Evolutionary conservation across 2,888 invertebrate species (phyloP).

Genomic region (Pammene fasciana): DNA sequence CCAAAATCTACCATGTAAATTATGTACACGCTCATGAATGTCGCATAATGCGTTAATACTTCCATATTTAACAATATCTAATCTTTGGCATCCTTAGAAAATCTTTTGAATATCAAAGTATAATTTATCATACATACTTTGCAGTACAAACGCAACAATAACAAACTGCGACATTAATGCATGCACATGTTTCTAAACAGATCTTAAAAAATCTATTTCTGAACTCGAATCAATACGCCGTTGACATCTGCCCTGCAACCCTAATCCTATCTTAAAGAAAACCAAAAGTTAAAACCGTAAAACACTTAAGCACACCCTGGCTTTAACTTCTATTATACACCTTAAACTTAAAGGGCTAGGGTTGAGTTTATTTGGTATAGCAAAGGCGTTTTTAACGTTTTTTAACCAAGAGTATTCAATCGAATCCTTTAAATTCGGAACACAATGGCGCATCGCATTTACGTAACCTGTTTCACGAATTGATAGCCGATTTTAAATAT

Average conservation of each 20-base stretch:
- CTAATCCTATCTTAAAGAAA: constrained; percentile 70
- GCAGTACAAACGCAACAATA: constrained; percentile 47
- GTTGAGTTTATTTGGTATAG: background rate
- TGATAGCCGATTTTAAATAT: constrained; percentile 78
- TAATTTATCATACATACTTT: constrained; percentile 41
- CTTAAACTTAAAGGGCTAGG: background rate
- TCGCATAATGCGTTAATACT: constrained; percentile 23
- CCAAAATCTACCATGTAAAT: constrained; percentile 17
- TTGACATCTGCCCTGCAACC: constrained; percentile 75
- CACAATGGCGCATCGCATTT: constrained; percentile 69
- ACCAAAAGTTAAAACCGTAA: constrained; percentile 10
- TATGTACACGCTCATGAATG: constrained; percentile 7
- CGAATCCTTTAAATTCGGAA: constrained; percentile 45
- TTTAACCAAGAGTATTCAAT: constrained; percentile 22
- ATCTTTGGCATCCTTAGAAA: constrained; percentile 7
- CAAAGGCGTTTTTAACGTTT: background rate
- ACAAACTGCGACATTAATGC: constrained; percentile 61
- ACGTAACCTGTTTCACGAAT: constrained; percentile 81
- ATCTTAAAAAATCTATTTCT: constrained; percentile 75
- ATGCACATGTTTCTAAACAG: constrained; percentile 52
- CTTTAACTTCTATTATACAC: background rate
- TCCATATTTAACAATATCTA: constrained; percentile 15
- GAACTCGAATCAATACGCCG: constrained; percentile 69
- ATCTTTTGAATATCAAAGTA: constrained; percentile 36
- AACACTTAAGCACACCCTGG: background rate